These are phyloP conservation scores for Nephrocerus scutellatus DNA, from an alignment of 2,888 invertebrate genomes.

Conservation along the genomic window DNA sequence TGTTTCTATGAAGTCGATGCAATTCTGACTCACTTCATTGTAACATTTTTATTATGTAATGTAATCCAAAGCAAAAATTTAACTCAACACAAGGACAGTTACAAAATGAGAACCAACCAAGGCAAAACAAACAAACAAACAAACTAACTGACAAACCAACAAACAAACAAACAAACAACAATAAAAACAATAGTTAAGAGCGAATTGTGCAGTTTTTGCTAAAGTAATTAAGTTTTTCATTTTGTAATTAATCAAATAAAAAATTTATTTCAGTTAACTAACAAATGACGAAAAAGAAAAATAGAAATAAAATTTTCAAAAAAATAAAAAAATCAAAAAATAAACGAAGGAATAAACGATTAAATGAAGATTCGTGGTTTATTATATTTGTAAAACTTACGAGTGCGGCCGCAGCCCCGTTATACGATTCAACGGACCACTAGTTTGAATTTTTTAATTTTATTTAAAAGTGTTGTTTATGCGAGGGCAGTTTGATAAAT, in stretches of 20 bases:
- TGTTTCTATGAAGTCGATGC: no score
- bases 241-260: conserved; percentile 25
- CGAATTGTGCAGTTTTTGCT: conserved; percentile 24
- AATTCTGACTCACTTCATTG: conserved; percentile 25
- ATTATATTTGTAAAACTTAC: conserved; percentile 28
- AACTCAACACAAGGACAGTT: no score
- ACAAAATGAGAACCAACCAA: no score
- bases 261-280: conserved; percentile 26
- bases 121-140: conserved; percentile 12
- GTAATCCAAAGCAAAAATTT: conserved; percentile 30
- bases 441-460: no score
- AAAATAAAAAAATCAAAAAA: conserved; percentile 14
- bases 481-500: no score
- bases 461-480: no score
- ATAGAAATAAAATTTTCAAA: conserved; percentile 21
- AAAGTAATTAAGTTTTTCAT: conserved; percentile 25
- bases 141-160: conserved; percentile 4
- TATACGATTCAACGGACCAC: no score
- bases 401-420: no score
- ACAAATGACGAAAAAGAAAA: conserved; percentile 14
- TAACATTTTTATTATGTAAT: conserved; percentile 29
- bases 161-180: conserved; percentile 18
- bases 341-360: conserved; percentile 15
- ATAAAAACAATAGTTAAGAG: conserved; percentile 26
- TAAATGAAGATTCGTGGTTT: conserved; percentile 28